Conservation (phyloP, 1,140 invertebrate genomes). For the Eupeodes corollae region DNA sequence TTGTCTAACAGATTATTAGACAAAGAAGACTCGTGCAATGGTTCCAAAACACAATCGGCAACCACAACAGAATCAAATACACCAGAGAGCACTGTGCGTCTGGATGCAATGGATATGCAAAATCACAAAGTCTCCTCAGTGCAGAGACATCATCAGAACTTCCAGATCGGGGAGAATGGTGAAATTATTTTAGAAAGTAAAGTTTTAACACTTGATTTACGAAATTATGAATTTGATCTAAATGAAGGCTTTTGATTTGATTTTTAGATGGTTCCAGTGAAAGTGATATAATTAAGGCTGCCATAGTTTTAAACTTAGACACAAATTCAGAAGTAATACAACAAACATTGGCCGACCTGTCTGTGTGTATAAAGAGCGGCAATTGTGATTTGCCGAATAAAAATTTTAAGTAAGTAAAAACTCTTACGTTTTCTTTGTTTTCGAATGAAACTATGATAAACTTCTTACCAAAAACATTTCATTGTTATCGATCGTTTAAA, state of each 20-base stretch:
- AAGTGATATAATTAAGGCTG: conserved; percentile 37
- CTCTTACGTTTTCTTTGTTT: not conserved
- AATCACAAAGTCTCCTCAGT: conserved; percentile 5
- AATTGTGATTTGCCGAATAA: conserved; percentile 40
- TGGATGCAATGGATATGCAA: conserved; percentile 18
- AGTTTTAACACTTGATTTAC: no score
- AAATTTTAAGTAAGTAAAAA: conserved; percentile 47
- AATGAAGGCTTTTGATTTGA: no score
- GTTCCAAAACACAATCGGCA: conserved; percentile 35
- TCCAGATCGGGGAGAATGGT: conserved; percentile 19
- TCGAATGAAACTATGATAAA: not conserved
- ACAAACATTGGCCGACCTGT: conserved; percentile 35
- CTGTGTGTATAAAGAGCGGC: conserved; percentile 37
- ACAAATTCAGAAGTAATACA: conserved; percentile 22
- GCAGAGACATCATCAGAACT: not conserved
- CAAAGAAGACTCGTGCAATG: conserved; percentile 29
- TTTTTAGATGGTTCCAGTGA: conserved; percentile 31
- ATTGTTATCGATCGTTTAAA: not conserved
- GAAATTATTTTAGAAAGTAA: conserved; percentile 25
- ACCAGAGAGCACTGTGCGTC: conserved; percentile 34
- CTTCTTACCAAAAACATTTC: conserved; percentile 6
- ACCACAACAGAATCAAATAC: conserved; percentile 38
- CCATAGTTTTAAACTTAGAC: conserved; percentile 27
- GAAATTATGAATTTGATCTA: no score
- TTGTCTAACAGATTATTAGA: conserved; percentile 1